Conservation (phyloP, 2,113 vertebrate genomes). For the Ophiodon elongatus region DNA sequence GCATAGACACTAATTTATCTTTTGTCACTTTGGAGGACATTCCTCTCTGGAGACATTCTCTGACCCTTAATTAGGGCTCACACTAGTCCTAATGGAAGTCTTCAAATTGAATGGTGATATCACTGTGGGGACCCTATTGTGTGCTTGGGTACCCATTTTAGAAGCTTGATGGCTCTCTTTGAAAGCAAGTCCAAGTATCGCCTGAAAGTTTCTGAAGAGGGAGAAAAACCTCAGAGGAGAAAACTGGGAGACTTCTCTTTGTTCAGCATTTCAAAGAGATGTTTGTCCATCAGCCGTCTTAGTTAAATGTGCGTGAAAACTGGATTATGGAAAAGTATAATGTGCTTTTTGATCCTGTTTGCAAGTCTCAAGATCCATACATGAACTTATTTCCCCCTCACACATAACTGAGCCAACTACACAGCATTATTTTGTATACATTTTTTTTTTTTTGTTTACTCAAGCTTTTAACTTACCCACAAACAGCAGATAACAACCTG, state of each 20-base stretch:
- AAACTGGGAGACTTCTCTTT: background rate
- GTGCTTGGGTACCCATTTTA: background rate
- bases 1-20: background rate
- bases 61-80: background rate
- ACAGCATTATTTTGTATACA: too few relatives aligned
- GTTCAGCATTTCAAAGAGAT: background rate
- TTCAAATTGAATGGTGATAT: background rate
- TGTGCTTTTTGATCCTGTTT: background rate
- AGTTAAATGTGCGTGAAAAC: background rate
- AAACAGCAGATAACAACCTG: slow-evolving; percentile 85
- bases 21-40: background rate
- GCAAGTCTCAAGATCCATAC: too few relatives aligned
- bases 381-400: background rate
- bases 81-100: background rate
- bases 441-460: background rate
- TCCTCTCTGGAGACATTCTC: background rate
- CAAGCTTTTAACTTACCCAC: slow-evolving; percentile 80
- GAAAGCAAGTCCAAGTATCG: background rate
- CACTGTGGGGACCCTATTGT: background rate
- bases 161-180: background rate
- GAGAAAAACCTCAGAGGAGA: background rate
- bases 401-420: background rate
- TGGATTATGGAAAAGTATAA: background rate
- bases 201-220: too few relatives aligned
- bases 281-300: background rate